Evolutionary conservation across 2,888 invertebrate species (phyloP).

Genomic region (Caenorhabditis zanzibari): DNA sequence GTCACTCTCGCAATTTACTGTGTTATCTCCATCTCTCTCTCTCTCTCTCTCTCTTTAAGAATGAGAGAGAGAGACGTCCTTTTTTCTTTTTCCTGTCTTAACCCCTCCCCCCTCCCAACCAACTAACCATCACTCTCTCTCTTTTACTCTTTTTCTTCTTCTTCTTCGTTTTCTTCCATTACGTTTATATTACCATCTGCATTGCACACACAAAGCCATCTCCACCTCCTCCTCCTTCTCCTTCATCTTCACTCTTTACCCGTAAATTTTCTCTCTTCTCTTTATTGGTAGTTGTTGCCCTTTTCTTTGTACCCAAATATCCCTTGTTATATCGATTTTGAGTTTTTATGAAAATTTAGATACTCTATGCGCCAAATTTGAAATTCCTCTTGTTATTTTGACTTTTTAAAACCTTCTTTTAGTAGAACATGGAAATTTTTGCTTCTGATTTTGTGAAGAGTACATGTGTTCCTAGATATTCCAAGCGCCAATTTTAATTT

Average conservation of each 20-base stretch:
- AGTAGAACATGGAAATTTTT: too few relatives aligned
- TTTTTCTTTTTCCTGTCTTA: neutral
- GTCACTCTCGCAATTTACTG: too few relatives aligned
- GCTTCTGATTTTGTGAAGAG: too few relatives aligned
- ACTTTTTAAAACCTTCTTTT: too few relatives aligned
- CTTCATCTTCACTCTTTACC: conserved; percentile 3
- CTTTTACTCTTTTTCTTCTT: neutral
- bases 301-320: neutral
- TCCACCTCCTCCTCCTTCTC: neutral
- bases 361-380: too few relatives aligned
- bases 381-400: too few relatives aligned
- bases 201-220: conserved; percentile 30
- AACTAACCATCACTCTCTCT: neutral
- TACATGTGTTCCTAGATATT: too few relatives aligned
- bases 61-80: too few relatives aligned
- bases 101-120: neutral
- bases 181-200: conserved; percentile 53
- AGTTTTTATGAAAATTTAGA: too few relatives aligned
- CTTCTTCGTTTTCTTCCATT: conserved; percentile 25
- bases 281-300: conserved; percentile 6
- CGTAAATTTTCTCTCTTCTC: neutral
- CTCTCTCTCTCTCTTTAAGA: neutral
- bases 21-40: neutral
- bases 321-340: too few relatives aligned
- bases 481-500: too few relatives aligned